phyloP scores from a whole-genome alignment of 2,888 invertebrate genomes.

The Formica aserva region DNA sequence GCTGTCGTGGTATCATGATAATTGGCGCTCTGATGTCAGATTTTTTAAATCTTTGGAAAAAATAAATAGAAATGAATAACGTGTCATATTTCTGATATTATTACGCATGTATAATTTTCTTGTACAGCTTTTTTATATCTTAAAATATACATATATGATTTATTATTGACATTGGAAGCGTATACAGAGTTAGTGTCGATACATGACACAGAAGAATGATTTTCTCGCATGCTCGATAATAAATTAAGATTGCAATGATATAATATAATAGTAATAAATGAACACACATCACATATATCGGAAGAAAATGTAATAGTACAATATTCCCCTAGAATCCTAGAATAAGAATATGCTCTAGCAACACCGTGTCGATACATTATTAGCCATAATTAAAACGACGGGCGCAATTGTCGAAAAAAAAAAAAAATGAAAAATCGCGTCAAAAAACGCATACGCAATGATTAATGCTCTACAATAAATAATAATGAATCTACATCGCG shows the following conservation, averaged over 20 bases:
- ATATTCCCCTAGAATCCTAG: constrained; percentile 62
- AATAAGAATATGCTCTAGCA: constrained; percentile 48
- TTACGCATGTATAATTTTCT: constrained; percentile 29
- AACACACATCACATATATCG: constrained; percentile 78
- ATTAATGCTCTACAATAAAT: constrained; percentile 74
- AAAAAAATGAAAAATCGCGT: constrained; percentile 18
- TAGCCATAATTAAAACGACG: constrained; percentile 60
- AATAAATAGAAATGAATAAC: background rate
- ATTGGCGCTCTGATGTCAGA: background rate
- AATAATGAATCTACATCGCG: constrained; percentile 67
- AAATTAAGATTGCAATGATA: constrained; percentile 73
- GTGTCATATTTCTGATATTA: background rate
- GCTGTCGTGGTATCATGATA: background rate
- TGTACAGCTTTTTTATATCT: constrained; percentile 49
- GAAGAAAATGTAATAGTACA: constrained; percentile 63
- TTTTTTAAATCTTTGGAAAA: background rate
- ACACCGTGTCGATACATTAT: constrained; percentile 19
- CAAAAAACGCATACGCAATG: constrained; percentile 39
- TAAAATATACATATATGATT: constrained; percentile 75
- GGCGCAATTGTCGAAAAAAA: constrained; percentile 9
- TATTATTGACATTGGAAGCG: constrained; percentile 78
- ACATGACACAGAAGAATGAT: constrained; percentile 68
- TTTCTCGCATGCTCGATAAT: constrained; percentile 76
- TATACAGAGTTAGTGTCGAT: constrained; percentile 78
- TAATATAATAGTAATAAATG: constrained; percentile 66